These are phyloP conservation scores for Drosophila neocordata DNA, from an alignment of 1,140 invertebrate genomes.

Conservation along the genomic window DNA sequence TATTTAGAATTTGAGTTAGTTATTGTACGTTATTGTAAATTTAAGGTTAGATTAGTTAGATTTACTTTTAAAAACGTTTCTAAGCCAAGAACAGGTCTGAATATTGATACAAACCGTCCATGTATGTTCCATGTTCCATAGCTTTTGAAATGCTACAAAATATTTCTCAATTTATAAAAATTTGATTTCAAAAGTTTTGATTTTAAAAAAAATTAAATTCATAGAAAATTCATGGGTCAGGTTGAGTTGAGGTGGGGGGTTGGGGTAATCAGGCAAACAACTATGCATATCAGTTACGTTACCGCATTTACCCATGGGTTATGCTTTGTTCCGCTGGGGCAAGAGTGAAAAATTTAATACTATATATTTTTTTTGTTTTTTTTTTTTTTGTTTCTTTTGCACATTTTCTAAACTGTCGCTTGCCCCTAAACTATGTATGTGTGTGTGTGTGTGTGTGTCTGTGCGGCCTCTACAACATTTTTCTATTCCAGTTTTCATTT, in stretches of 20 bases:
- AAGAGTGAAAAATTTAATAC: conserved; percentile 51
- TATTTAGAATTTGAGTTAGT: too few relatives aligned
- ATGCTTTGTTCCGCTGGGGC: conserved; percentile 37
- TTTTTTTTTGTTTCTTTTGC: conserved; percentile 17
- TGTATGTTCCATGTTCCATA: too few relatives aligned
- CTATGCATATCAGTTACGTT: background rate
- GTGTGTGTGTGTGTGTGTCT: background rate
- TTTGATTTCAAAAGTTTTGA: background rate
- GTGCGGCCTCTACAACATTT: conserved; percentile 41
- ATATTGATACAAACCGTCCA: background rate
- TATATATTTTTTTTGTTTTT: conserved; percentile 9
- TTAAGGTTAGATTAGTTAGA: too few relatives aligned
- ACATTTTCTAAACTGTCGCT: conserved; percentile 61
- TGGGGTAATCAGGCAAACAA: too few relatives aligned
- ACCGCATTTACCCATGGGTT: background rate
- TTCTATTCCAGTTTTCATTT: conserved; percentile 56
- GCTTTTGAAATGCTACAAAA: too few relatives aligned
- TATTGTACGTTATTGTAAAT: too few relatives aligned
- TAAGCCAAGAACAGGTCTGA: too few relatives aligned
- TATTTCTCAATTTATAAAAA: background rate
- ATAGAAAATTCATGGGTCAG: background rate
- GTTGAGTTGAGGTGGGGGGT: background rate
- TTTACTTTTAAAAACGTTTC: too few relatives aligned
- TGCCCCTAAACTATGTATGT: conserved; percentile 25
- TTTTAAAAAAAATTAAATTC: background rate